These are phyloP conservation scores for Cyprinodon diabolis DNA, from an alignment of 2,797 vertebrate genomes.

Conservation along the genomic window DNA sequence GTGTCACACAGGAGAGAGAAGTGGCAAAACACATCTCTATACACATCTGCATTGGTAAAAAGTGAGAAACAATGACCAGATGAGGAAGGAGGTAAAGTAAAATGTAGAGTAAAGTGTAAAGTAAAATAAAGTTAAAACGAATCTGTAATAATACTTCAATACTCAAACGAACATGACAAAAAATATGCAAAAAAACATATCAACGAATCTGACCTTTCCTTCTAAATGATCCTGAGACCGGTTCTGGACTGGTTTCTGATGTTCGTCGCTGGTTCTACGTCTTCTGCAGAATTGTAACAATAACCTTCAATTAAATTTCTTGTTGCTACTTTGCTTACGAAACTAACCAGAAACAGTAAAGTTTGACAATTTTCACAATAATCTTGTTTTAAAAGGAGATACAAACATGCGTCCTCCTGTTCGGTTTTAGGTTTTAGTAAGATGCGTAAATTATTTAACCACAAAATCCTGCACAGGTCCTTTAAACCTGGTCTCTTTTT, in stretches of 20 bases:
- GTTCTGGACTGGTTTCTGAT: neutral
- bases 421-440: neutral
- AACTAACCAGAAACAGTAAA: neutral
- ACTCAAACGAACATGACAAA: rapidly evolving
- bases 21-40: neutral
- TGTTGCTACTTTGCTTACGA: neutral
- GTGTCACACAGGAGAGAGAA: neutral
- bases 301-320: neutral
- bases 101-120: neutral
- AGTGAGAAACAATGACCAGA: neutral
- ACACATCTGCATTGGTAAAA: neutral
- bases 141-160: neutral
- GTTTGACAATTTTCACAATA: neutral
- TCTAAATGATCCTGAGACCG: constrained; percentile 7
- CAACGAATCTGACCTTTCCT: constrained; percentile 40
- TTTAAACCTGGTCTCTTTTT: no score
- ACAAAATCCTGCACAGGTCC: no score
- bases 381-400: neutral
- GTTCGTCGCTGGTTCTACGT: neutral
- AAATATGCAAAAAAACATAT: neutral
- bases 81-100: neutral
- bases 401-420: neutral
- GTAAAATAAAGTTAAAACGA: no score
- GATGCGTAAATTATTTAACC: no score
- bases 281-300: constrained; percentile 26